Base-by-base conservation (phyloP, 2,113 vertebrate species). In the Phoenicopterus ruber region DNA sequence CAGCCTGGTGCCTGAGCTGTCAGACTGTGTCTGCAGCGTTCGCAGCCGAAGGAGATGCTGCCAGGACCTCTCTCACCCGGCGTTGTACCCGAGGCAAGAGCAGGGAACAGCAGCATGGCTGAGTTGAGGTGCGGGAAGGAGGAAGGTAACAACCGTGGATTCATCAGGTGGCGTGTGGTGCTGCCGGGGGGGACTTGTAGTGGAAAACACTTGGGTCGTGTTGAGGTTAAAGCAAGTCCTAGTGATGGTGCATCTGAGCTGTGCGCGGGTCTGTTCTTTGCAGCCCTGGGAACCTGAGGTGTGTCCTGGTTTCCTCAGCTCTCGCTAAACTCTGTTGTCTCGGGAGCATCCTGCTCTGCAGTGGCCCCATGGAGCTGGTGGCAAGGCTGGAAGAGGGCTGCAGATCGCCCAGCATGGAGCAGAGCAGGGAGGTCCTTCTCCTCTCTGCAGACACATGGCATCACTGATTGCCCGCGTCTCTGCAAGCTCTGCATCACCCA, bases 1-100 rank as follows among this genome's bases (percentile, higher is more conserved):
- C 95, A 94, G 96, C 95, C 95, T 95, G 96, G 95, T 97, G 96
- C 96, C 95, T 96, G 93, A 86, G 96, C 93, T 96, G 87, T 97
- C 95, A 96, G 94, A 40, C 92, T 67, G 69, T 66, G 96, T 95
- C 96, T 96, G 86, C 93, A 77, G 93, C 46, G 0, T 73, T 79
- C n/a, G 74, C 96, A 95, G 83, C 88, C 4, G 14, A 4, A 69
- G 83, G 86, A 91, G 74, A 62, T 7, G 34, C 73, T 94, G 88
- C 95, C 97, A 95, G 93, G 73, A 73, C 94, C 86, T 94, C 19
- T 6, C 49, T 94, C 70, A 28, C 83, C 91, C 96, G 49, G 40
- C 29, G 2, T 9, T 8, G 63, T 54, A 59, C 94, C 94, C 55
- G 0, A 79, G 79, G 66, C 62, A 32, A 32, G 72, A 65, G 90